A percentile compares a stretch with the other conserved stretches of the same genome.
Evolutionary conservation across 2,113 vertebrate species (phyloP).

Genomic region (Gambusia affinis): DNA sequence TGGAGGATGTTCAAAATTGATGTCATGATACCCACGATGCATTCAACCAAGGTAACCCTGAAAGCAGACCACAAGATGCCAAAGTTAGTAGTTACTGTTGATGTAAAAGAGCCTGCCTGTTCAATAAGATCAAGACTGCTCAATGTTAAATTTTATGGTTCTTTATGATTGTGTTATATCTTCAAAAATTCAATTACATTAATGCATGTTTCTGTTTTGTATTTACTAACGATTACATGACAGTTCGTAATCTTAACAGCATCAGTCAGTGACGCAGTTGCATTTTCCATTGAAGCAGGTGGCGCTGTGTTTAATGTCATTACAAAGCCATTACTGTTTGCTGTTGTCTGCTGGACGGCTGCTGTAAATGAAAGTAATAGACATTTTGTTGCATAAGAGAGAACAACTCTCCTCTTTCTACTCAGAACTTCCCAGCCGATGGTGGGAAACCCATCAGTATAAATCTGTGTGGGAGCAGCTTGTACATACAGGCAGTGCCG

Average conservation of each 20-base stretch:
- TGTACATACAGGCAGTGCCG: neutral
- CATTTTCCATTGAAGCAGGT: neutral
- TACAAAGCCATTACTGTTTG: neutral
- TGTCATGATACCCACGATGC: too few species aligned
- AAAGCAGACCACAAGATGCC: neutral
- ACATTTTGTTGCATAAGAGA: neutral
- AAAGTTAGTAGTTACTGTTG: neutral
- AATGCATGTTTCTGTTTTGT: too few species aligned
- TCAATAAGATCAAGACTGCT: neutral
- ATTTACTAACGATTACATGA: neutral
- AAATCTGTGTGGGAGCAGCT: neutral
- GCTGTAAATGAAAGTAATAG: neutral
- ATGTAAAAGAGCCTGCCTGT: neutral
- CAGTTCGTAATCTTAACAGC: neutral
- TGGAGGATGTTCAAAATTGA: too few species aligned
- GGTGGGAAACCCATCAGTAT: neutral
- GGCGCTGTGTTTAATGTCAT: neutral
- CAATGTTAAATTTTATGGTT: neutral
- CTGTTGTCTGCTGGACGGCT: neutral
- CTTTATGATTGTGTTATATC: too few species aligned
- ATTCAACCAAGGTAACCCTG: too few species aligned
- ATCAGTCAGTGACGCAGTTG: neutral
- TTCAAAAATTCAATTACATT: too few species aligned
- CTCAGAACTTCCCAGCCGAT: neutral
- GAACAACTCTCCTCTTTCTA: neutral